Percentiles rank a stretch among this genome's conserved stretches.
Evolutionary conservation across 2,888 invertebrate species (phyloP).

Genomic region (Ochropleura plecta): DNA sequence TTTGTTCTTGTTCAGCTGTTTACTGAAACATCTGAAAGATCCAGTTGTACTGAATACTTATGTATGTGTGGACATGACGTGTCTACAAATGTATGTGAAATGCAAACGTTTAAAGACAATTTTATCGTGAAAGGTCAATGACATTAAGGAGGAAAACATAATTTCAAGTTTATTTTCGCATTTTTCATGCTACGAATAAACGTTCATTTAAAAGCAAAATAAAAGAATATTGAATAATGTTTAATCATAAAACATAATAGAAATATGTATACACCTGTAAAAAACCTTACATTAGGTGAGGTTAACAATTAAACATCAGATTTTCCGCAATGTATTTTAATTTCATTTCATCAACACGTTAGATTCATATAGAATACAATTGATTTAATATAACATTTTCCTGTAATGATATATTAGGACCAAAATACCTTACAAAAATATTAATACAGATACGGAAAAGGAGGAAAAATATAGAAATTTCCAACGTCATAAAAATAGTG

Average conservation of each 20-base stretch:
- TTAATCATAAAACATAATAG: not conserved
- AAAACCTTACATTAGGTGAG: not conserved
- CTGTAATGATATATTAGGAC: constrained; percentile 8
- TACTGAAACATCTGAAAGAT: not conserved
- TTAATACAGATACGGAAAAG: not conserved
- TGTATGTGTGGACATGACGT: not conserved
- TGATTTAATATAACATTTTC: constrained; percentile 27
- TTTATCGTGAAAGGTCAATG: constrained; percentile 48
- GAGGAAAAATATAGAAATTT: constrained; percentile 22
- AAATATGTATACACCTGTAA: not conserved
- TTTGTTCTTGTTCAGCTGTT: not conserved
- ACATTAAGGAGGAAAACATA: constrained; percentile 43
- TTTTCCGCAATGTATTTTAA: constrained; percentile 1
- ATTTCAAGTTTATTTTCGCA: constrained; percentile 15
- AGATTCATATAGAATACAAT: constrained; percentile 4
- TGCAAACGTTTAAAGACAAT: constrained; percentile 3
- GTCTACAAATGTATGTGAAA: constrained; percentile 1
- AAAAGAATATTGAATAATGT: not conserved
- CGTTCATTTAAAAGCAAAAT: not conserved
- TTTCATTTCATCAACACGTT: not conserved
- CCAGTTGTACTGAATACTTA: not conserved
- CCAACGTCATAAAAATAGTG: constrained; percentile 1
- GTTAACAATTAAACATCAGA: not conserved
- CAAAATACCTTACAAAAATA: constrained; percentile 4
- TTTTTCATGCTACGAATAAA: constrained; percentile 9